phyloP scores from a whole-genome alignment of 2,113 vertebrate genomes.

The Scomber colias region DNA sequence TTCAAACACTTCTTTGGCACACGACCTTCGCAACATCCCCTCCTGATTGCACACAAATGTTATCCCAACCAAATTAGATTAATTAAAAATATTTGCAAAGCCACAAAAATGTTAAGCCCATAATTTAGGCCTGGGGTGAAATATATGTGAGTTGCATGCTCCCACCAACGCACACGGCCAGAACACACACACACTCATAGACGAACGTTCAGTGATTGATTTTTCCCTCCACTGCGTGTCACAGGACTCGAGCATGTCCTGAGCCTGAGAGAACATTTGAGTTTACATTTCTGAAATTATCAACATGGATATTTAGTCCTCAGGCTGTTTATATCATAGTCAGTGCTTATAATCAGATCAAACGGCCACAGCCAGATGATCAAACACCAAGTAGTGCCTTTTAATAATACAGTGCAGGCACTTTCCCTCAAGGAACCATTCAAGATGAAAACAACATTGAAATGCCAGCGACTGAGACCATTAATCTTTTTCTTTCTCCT shows the following conservation, averaged over 20 bases:
- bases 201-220: constrained; percentile 53
- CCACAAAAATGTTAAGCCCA: constrained; percentile 85
- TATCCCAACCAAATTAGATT: constrained; percentile 86
- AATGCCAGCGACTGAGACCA: constrained; percentile 38
- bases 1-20: constrained; percentile 86
- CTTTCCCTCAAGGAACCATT: constrained; percentile 55
- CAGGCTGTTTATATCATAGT: constrained; percentile 63
- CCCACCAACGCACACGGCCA: constrained; percentile 46
- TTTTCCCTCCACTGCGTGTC: constrained; percentile 57
- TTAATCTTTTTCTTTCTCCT: constrained; percentile 44
- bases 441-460: constrained; percentile 61
- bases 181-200: constrained; percentile 66
- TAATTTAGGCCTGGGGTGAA: constrained; percentile 77
- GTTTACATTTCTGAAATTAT: constrained; percentile 65
- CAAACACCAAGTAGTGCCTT: constrained; percentile 57
- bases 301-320: constrained; percentile 62
- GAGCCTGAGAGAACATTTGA: constrained; percentile 51
- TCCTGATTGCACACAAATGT: constrained; percentile 87
- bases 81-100: constrained; percentile 87
- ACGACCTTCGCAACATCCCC: constrained; percentile 83
- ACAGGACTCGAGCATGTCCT: constrained; percentile 20
- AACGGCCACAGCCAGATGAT: constrained; percentile 61
- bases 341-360: constrained; percentile 68
- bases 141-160: constrained; percentile 70
- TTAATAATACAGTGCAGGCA: constrained; percentile 59